Evolutionary conservation across 2,888 invertebrate genomes (phyloP).

Genomic region (Acrobasis repandana): DNA sequence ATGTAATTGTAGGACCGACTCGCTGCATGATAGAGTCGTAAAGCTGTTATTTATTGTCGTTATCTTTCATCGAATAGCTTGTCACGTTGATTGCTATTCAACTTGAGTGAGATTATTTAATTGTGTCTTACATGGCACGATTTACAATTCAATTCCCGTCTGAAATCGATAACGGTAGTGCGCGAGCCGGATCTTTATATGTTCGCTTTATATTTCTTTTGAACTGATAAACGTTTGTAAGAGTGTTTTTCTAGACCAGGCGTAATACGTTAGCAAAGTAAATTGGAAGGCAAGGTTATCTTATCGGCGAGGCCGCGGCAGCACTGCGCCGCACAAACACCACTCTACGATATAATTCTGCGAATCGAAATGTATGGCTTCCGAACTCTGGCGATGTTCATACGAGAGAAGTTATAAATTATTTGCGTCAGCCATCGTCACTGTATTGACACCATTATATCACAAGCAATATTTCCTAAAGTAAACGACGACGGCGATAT

Average conservation of each 20-base stretch:
- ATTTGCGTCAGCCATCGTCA: slow-evolving; percentile 1
- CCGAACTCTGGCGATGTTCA: slow-evolving; percentile 22
- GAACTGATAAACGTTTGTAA: slow-evolving; percentile 57
- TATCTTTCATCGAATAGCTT: slow-evolving; percentile 22
- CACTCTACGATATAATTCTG: slow-evolving; percentile 47
- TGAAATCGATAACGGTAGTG: slow-evolving; percentile 39
- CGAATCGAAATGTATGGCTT: slow-evolving; percentile 37
- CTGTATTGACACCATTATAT: background rate
- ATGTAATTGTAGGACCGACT: slow-evolving; percentile 8
- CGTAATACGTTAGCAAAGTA: slow-evolving; percentile 59
- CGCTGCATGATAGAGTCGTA: background rate
- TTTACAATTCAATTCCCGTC: slow-evolving; percentile 29
- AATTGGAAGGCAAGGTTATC: slow-evolving; percentile 82
- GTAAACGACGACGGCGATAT: background rate
- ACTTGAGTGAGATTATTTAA: slow-evolving; percentile 1
- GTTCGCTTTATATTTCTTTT: slow-evolving; percentile 26
- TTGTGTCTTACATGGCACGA: slow-evolving; percentile 3
- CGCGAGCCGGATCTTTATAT: slow-evolving; percentile 29
- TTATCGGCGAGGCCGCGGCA: slow-evolving; percentile 70
- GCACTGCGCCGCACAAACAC: slow-evolving; percentile 37
- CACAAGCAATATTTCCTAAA: slow-evolving; percentile 2
- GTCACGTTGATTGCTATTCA: slow-evolving; percentile 4
- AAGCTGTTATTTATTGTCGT: slow-evolving; percentile 13
- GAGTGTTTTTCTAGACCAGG: slow-evolving; percentile 47
- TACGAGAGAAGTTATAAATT: background rate